Evolutionary conservation across 2,113 vertebrate species (phyloP).

Genomic region (Cyanoramphus novaezelandiae): DNA sequence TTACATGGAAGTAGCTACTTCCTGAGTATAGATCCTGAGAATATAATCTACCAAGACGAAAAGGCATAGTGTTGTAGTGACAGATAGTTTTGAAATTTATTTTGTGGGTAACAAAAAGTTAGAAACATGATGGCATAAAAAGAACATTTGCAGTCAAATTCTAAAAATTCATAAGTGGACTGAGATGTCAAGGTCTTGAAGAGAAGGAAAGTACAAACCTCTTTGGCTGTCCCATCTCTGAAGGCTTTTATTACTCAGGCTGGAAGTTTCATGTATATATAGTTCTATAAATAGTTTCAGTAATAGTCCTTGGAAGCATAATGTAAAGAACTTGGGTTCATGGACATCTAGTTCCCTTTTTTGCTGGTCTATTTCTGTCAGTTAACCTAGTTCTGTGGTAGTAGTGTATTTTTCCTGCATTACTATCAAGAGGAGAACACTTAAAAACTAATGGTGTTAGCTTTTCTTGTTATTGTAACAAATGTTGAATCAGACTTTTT

Average conservation of each 20-base stretch:
- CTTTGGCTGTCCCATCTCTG: neutral
- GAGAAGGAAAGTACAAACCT: neutral
- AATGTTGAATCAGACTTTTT: neutral
- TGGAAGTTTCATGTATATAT: neutral
- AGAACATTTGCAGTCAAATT: neutral
- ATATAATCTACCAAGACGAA: neutral
- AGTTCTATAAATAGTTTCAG: neutral
- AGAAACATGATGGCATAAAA: neutral
- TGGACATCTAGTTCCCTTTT: neutral
- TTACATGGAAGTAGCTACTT: neutral
- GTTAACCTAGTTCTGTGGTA: neutral
- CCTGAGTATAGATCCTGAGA: neutral
- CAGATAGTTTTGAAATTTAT: neutral
- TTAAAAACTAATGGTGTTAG: neutral
- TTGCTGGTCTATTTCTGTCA: neutral
- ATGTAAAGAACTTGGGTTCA: rapidly evolving
- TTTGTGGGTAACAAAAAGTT: neutral
- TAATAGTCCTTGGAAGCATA: neutral
- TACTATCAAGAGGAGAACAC: neutral
- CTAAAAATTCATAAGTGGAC: neutral
- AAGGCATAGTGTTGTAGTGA: neutral
- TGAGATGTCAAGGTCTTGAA: neutral
- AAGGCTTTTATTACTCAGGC: neutral
- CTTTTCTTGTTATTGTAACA: neutral
- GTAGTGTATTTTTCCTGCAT: neutral